These are phyloP conservation scores for Drosophila albomicans DNA, from an alignment of 1,140 invertebrate genomes.

Conservation along the genomic window DNA sequence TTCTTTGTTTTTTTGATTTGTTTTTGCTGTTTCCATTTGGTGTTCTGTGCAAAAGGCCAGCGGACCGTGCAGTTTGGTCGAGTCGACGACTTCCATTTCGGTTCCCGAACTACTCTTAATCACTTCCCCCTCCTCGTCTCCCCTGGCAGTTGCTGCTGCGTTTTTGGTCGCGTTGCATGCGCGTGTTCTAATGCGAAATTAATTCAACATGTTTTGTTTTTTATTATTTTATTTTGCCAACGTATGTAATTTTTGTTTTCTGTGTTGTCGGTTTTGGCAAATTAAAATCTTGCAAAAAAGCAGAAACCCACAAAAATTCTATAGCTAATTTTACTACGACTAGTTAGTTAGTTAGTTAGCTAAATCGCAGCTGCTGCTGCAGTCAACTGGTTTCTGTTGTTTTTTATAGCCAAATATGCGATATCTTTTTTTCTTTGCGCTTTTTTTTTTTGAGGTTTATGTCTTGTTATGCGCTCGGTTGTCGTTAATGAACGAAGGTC, in stretches of 20 bases:
- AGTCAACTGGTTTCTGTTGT: slow-evolving; percentile 74
- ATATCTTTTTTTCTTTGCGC: slow-evolving; percentile 31
- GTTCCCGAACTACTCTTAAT: slow-evolving; percentile 31
- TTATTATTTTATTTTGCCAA: slow-evolving; percentile 27
- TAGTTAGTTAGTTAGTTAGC: slow-evolving; percentile 73
- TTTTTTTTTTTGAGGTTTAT: slow-evolving; percentile 60
- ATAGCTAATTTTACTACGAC: slow-evolving; percentile 73
- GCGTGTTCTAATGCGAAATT: slow-evolving; percentile 82
- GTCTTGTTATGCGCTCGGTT: slow-evolving; percentile 69
- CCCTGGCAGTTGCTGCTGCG: slow-evolving; percentile 61
- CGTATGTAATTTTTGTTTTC: slow-evolving; percentile 45
- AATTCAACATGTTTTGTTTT: slow-evolving; percentile 66
- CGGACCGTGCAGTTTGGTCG: slow-evolving; percentile 41
- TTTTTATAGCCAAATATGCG: slow-evolving; percentile 66
- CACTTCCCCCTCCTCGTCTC: neutral
- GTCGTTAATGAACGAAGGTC: slow-evolving; percentile 81
- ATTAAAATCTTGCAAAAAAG: slow-evolving; percentile 41
- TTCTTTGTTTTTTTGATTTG: slow-evolving; percentile 6
- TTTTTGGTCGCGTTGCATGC: slow-evolving; percentile 77
- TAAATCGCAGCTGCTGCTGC: slow-evolving; percentile 44
- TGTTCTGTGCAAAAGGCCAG: slow-evolving; percentile 35
- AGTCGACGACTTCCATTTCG: slow-evolving; percentile 35
- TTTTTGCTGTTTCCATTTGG: neutral
- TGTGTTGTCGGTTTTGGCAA: slow-evolving; percentile 11
- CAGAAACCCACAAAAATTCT: slow-evolving; percentile 62